These are phyloP conservation scores for Rhysida immarginata DNA, from an alignment of 1,140 invertebrate species.

Conservation along the genomic window DNA sequence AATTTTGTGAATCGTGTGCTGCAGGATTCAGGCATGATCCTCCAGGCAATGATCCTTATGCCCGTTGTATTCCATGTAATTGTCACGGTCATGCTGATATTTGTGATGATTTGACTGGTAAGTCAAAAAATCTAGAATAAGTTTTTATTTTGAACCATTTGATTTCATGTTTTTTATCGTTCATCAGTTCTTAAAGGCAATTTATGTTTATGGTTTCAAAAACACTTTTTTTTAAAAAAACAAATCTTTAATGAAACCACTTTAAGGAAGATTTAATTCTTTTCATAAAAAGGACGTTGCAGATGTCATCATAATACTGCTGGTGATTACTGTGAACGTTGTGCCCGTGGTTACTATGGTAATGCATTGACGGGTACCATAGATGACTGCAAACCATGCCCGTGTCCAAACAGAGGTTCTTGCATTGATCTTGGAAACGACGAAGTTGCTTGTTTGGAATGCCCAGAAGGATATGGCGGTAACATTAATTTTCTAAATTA, in stretches of 20 bases:
- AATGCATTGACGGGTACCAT: conserved; percentile 74
- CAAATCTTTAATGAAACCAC: too few relatives aligned
- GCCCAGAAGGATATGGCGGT: conserved; percentile 82
- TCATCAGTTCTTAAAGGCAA: too few relatives aligned
- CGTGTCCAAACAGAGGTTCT: conserved; percentile 82
- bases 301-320: conserved; percentile 94
- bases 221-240: too few relatives aligned
- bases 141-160: too few relatives aligned
- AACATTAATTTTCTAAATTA: too few relatives aligned
- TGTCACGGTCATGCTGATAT: conserved; percentile 91
- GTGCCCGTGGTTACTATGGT: conserved; percentile 85
- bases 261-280: too few relatives aligned
- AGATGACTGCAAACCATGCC: conserved; percentile 80
- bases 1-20: conserved; percentile 93
- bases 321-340: conserved; percentile 87
- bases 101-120: conserved; percentile 86
- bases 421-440: conserved; percentile 75
- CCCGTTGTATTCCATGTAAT: conserved; percentile 83
- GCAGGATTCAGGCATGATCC: conserved; percentile 83
- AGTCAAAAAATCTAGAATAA: too few relatives aligned
- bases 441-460: conserved; percentile 81
- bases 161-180: too few relatives aligned
- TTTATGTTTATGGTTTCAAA: too few relatives aligned
- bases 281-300: conserved; percentile 86
- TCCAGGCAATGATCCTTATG: conserved; percentile 75